These are phyloP conservation scores for Myripristis murdjan DNA, from an alignment of 2,797 vertebrate genomes.

Conservation along the genomic window DNA sequence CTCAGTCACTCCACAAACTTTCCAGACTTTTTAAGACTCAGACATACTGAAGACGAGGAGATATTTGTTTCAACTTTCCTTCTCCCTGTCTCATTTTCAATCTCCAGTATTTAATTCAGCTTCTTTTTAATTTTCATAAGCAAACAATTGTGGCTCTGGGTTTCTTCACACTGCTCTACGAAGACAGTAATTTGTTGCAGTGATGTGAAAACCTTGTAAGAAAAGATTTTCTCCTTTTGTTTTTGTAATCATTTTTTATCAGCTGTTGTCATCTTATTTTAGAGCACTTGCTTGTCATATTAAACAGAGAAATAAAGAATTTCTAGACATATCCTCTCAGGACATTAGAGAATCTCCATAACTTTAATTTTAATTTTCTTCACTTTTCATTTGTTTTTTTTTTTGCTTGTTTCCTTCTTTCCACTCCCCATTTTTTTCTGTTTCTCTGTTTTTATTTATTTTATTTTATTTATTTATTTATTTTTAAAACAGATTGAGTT, in stretches of 20 bases:
- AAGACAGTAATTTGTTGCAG: not conserved
- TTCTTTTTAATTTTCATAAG: slow-evolving; percentile 39
- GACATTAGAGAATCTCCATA: too few species aligned
- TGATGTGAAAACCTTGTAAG: not conserved
- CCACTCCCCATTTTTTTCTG: too few species aligned
- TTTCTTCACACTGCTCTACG: not conserved
- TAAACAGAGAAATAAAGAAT: too few species aligned
- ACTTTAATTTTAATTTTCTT: too few species aligned
- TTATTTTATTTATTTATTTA: too few species aligned
- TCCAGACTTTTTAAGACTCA: slow-evolving; percentile 17
- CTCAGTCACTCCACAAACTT: not conserved
- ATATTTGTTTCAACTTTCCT: not conserved
- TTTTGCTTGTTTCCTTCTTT: too few species aligned
- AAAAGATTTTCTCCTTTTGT: not conserved
- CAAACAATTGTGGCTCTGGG: slow-evolving; percentile 20
- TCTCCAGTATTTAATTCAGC: slow-evolving; percentile 6
- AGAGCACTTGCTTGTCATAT: too few species aligned
- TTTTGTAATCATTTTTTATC: not conserved
- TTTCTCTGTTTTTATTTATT: too few species aligned
- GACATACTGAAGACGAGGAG: not conserved
- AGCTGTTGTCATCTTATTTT: too few species aligned
- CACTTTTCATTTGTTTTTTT: too few species aligned
- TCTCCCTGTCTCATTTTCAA: not conserved
- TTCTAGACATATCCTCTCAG: too few species aligned
- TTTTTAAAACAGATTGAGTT: too few species aligned